A percentile compares a stretch with the other conserved stretches of the same genome.
phyloP scores from a whole-genome alignment of 2,888 invertebrate genomes.

The Dusona sp. region DNA sequence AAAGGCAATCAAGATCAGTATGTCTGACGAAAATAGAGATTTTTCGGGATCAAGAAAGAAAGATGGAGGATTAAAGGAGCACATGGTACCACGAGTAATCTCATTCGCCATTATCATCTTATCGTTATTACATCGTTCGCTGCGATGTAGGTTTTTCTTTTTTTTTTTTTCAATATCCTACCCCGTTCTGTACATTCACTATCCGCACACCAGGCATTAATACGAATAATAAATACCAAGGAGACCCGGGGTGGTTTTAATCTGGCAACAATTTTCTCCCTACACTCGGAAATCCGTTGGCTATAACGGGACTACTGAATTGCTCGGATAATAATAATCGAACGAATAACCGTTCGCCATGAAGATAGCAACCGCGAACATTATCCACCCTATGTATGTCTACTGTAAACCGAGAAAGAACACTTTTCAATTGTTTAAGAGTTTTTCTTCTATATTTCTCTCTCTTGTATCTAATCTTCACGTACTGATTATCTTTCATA shows the following conservation, averaged over 20 bases:
- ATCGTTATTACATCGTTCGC: slow-evolving; percentile 54
- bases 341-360: slow-evolving; percentile 57
- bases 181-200: slow-evolving; percentile 22
- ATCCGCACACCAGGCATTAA: slow-evolving; percentile 59
- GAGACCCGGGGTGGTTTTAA: slow-evolving; percentile 59
- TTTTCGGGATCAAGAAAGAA: slow-evolving; percentile 10
- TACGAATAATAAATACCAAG: slow-evolving; percentile 67
- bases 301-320: slow-evolving; percentile 58
- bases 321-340: slow-evolving; percentile 63
- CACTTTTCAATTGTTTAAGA: slow-evolving; percentile 49
- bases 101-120: slow-evolving; percentile 41
- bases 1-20: background rate
- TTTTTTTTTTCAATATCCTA: slow-evolving; percentile 53
- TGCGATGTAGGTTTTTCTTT: slow-evolving; percentile 9
- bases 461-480: background rate
- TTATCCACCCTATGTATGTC: slow-evolving; percentile 37
- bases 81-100: slow-evolving; percentile 43
- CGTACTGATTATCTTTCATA: background rate
- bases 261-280: slow-evolving; percentile 69
- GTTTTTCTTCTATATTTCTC: background rate
- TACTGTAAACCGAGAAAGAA: slow-evolving; percentile 29
- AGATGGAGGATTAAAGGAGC: slow-evolving; percentile 18
- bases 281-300: slow-evolving; percentile 34
- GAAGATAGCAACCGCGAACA: slow-evolving; percentile 50
- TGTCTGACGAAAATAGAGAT: background rate